Evolutionary conservation across 2,888 invertebrate genomes (phyloP).

Genomic region (Chloroclysta siterata): DNA sequence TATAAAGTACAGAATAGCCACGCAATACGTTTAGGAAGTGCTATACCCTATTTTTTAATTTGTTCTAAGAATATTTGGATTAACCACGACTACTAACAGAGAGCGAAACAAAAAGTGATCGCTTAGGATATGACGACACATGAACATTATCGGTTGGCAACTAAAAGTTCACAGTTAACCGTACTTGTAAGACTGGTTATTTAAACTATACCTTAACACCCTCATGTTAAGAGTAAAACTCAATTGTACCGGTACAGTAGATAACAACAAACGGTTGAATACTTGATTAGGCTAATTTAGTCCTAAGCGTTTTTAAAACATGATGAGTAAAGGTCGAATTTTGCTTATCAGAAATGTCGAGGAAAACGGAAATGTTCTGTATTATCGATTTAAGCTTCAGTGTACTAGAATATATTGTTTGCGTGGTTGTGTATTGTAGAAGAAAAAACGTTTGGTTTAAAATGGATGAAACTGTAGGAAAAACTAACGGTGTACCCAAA

Average conservation of each 20-base stretch:
- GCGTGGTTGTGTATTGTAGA: constrained; percentile 29
- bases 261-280: constrained; percentile 41
- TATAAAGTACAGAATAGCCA: neutral
- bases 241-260: constrained; percentile 37
- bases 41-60: neutral
- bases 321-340: constrained; percentile 55
- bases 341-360: constrained; percentile 52
- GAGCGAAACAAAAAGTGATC: constrained; percentile 51
- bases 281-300: constrained; percentile 51
- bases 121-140: constrained; percentile 62
- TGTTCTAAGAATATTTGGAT: no score
- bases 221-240: constrained; percentile 45
- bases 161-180: constrained; percentile 47
- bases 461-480: constrained; percentile 13
- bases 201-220: constrained; percentile 43
- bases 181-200: constrained; percentile 25
- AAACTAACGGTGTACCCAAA: constrained; percentile 1
- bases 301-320: constrained; percentile 53
- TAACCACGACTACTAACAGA: no score
- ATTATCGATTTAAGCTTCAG: constrained; percentile 49
- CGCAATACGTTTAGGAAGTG: neutral
- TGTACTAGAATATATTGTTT: constrained; percentile 31
- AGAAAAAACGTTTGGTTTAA: neutral
- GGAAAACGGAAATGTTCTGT: constrained; percentile 49
- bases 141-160: constrained; percentile 57